These are phyloP conservation scores for Megaptera novaeangliae DNA, from an alignment of 2,113 vertebrate species.

Conservation along the genomic window DNA sequence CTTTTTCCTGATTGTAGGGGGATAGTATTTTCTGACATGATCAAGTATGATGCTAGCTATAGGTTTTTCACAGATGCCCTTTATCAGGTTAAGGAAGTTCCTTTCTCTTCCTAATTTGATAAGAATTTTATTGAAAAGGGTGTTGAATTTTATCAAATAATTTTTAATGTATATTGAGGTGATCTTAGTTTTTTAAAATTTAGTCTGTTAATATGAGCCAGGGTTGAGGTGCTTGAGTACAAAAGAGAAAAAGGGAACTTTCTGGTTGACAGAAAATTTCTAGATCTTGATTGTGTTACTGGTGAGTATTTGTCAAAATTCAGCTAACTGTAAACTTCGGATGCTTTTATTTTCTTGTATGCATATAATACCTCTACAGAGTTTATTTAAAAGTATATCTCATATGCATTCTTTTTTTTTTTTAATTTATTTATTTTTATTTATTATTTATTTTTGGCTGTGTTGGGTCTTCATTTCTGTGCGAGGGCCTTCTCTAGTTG, in stretches of 20 bases:
- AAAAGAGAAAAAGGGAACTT: background rate
- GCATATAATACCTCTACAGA: background rate
- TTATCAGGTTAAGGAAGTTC: background rate
- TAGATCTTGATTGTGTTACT: background rate
- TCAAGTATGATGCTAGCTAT: background rate
- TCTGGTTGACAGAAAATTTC: background rate
- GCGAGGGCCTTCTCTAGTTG: too few species aligned
- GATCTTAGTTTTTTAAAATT: background rate
- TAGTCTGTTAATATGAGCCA: background rate
- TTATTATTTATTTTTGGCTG: too few species aligned
- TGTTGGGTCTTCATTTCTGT: too few species aligned
- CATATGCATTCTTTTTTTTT: background rate
- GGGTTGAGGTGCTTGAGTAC: background rate
- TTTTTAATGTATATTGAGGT: background rate
- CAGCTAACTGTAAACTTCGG: background rate
- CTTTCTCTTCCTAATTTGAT: background rate
- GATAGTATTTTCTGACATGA: background rate
- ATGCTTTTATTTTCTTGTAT: background rate
- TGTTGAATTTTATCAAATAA: background rate
- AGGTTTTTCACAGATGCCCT: background rate
- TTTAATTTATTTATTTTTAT: too few species aligned
- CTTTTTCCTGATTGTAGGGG: background rate
- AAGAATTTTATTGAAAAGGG: background rate
- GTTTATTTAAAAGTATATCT: background rate
- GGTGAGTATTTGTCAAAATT: background rate